Conservation (phyloP, 2,113 vertebrate genomes). For the Clinocottus analis region DNA sequence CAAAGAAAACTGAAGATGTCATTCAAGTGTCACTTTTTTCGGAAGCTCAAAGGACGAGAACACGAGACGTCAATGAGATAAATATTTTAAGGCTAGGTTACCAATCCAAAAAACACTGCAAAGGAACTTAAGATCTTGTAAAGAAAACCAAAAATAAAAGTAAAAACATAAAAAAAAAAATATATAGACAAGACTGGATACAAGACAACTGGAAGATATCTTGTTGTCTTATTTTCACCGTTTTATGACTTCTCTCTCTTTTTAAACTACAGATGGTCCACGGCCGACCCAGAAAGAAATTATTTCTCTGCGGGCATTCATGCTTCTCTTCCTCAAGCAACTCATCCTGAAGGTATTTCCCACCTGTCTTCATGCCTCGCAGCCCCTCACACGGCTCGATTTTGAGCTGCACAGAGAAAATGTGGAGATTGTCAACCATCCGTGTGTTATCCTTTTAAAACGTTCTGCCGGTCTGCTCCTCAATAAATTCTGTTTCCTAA, state of each 20-base stretch:
- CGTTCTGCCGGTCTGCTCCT: background rate
- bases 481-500: constrained; percentile 22
- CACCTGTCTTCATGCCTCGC: constrained; percentile 47
- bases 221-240: constrained; percentile 20
- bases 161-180: background rate
- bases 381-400: constrained; percentile 15
- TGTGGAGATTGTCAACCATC: constrained; percentile 19
- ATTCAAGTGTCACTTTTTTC: constrained; percentile 8
- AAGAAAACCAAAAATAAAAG: constrained; percentile 23
- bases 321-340: constrained; percentile 98
- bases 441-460: constrained; percentile 25
- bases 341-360: constrained; percentile 94
- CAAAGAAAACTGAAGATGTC: background rate
- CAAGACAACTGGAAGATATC: background rate
- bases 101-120: constrained; percentile 4
- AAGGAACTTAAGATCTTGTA: background rate
- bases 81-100: constrained; percentile 13
- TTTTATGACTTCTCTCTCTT: constrained; percentile 46
- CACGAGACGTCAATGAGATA: background rate
- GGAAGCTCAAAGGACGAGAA: constrained; percentile 1
- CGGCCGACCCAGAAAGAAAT: constrained; percentile 96
- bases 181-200: background rate
- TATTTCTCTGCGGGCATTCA: constrained; percentile 93
- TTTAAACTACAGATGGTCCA: constrained; percentile 89
- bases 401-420: constrained; percentile 21